Base-by-base conservation (phyloP, 2,888 invertebrate genomes). In the Dynastes tityus region DNA sequence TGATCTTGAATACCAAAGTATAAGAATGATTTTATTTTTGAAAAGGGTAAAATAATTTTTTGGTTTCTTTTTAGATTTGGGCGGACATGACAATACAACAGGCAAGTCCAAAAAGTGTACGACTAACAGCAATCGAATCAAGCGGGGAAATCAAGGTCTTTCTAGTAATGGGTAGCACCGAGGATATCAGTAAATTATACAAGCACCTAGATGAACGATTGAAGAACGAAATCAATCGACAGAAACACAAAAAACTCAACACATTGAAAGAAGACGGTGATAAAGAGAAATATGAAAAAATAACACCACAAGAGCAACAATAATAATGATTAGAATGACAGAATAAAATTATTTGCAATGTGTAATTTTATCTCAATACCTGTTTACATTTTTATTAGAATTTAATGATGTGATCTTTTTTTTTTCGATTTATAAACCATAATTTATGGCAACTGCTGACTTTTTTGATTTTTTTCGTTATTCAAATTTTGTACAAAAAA, bases 1-100 rank as follows among this genome's bases (percentile, higher is more conserved):
- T 98, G 75, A 93, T 98, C 85, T 91, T 98, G 79, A 98, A 98
- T 89, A 97, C 98, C 58, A 97, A 97, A 91, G 94, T 95, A 87
- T 45, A 82, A 32, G 5, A 32, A 32, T 5, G 32, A 82, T 82
- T 77, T 61, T 77, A 73, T 61, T 64, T 37, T 37, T 13, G 27
- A 37, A 40, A 76, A 3, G 6, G 22, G n/a, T 45, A 13, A 9
- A 22, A 77, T 53, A 5, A 32, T 22, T 13, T 51, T 32, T 45
- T 45, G 45, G 8, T 11, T 45, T 8, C 8, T 27, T 16, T 87
- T 68, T 81, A 92, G 92, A 92, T 96, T 81, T 98, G 97, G 97
- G 92, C 95, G 5, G 97, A 95, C 81, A 98, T 98, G 98, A 94
- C 95, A 11, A 94, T 96, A 32, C 96, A 97, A 87, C 92, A 94